Base-by-base conservation (phyloP, 2,113 vertebrate genomes). In the Tachysurus vachellii region DNA sequence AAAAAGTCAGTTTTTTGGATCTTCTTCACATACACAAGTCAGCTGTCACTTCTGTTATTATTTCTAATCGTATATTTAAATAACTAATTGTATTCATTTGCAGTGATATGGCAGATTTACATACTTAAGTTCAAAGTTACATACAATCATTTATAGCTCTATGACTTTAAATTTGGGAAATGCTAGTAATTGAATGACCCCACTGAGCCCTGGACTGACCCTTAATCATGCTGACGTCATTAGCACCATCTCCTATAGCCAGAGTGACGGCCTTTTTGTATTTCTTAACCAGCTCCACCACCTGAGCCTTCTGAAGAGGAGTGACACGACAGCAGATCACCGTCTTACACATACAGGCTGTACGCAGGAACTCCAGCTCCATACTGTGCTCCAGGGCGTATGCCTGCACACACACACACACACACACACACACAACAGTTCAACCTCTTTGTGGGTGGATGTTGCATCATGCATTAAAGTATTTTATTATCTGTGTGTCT, bases 191-290 rank as follows among this genome's bases (percentile, higher is more conserved):
- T n/a, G 26, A 50, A 50, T 21, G 31, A 75, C 71, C 10, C 4
- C 8, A 31, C 19, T 75, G 21, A 21, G 17, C 31, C 7, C 16
- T 21, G 28, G 42, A 64, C 59, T 73, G 53, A 97, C 98, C 96
- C 96, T 98, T 99, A 92, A 99, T 99, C 98, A 99, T 99, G 95
- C 96, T 96, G 89, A 99, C 96, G 0, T 99, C 98, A 0, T 99
- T 99, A 92, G 98, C 97, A 0, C 98, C 98, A 0, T 99, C 98
- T 21, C 98, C 98, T 0, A 99, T 99, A 9, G 98, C 98, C 92
- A 99, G 92, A 0, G 98, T 99, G 84, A 98, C 96, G 0, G 93
- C 96, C 83, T 93, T 93, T 94, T 98, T 99, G 94, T 97, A 96
- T 88, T 94, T 97, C 94, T 98, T 99, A 89, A 99, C 97, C 91